Evolutionary conservation across 2,113 vertebrate genomes (phyloP).

Genomic region (Podiceps cristatus): DNA sequence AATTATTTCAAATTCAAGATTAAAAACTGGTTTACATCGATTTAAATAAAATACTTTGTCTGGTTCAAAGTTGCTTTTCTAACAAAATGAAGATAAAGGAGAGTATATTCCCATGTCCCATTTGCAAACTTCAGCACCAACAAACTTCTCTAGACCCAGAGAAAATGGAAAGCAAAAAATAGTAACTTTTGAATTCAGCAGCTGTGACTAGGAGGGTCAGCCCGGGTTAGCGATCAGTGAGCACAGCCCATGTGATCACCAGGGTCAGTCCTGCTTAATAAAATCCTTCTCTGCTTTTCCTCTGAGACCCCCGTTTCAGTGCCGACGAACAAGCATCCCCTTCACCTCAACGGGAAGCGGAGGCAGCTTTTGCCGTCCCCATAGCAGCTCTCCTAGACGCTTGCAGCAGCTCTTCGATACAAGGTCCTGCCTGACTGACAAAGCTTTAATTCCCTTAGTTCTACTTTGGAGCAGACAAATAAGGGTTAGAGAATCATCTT

Average conservation of each 20-base stretch:
- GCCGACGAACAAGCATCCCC: accelerated
- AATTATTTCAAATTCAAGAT: neutral
- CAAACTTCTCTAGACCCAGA: accelerated
- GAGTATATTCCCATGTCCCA: neutral
- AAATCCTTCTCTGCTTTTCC: neutral
- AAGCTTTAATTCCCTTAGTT: neutral
- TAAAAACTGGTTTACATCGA: neutral
- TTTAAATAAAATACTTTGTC: neutral
- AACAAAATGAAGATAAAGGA: neutral
- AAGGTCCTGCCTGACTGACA: neutral
- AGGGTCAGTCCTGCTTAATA: neutral
- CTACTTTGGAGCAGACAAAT: neutral
- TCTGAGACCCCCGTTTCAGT: accelerated
- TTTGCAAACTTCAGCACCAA: neutral
- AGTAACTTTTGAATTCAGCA: accelerated
- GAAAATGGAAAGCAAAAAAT: accelerated
- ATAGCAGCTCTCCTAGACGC: accelerated
- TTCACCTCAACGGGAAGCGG: neutral
- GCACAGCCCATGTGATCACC: neutral
- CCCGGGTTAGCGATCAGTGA: accelerated
- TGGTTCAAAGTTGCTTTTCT: neutral
- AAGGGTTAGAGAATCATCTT: neutral
- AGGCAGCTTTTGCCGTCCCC: neutral
- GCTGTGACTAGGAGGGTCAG: neutral
- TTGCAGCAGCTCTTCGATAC: neutral